Evolutionary conservation across 2,113 vertebrate species (phyloP), one percentile per base, ranked within the genome.

Genomic region (Xiphophorus couchianus): DNA sequence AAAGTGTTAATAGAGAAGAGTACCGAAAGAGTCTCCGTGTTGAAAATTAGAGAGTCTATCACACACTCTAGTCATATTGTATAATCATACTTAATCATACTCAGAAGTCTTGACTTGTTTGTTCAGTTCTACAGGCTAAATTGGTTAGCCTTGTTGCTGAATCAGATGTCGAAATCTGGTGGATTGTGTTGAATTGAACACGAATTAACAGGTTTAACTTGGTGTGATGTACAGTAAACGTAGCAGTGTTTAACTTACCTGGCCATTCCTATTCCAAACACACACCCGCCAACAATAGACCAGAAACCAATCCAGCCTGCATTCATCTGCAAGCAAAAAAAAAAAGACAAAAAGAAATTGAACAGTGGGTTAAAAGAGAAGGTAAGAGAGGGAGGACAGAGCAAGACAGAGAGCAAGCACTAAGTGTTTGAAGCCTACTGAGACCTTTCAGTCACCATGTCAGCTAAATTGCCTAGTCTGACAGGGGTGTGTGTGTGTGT

Each of bases 281-380:
- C 94, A 90, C 97, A 99, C 66, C 98, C 97, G 66, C 97, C 98
- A 71, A 99, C 91, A 63, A 95, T 94, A 30, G 98, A 98, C 97
- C 97, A 99, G 94, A 99, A 99, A 75, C 97, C 98, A 87, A 99
- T 97, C 97, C 97, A 99, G 82, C 98, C 98, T 66, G 97, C 98
- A 84, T 98, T 96, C 77, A 98, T 96, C 98, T 99, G 88, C 29
- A 48, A 48, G 11, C 33, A 74, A 37, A 61, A 60, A 60, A 61
- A 54, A 58, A 48, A 62, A 30, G 30, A 30, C 30, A 30, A 22
- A 11, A 42, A 42, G 54, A 58, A 66, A 61, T 63, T 35, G 44
- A 62, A 60, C 3, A 10, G 25, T 25, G 25, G 17, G 58, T 25
- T 39, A 44, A 29, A 27, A 65, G 13, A 15, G 27, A 71, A 31